Percentiles rank a stretch among this genome's conserved stretches.
Evolutionary conservation across 1,140 invertebrate genomes (phyloP).

Genomic region (Gryllus bimaculatus): DNA sequence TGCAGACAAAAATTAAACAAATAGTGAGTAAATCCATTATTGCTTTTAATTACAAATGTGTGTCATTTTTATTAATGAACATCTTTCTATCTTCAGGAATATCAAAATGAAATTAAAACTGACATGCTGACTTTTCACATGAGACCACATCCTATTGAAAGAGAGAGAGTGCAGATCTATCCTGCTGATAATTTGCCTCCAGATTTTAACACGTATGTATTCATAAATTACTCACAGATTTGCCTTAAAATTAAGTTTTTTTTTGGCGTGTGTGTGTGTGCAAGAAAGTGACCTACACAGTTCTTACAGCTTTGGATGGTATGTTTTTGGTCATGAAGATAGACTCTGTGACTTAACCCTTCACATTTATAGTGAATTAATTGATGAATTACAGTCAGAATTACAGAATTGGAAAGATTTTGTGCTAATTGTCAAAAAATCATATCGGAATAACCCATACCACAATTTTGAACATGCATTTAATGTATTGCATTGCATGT

Average conservation of each 20-base stretch:
- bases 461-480: conserved; percentile 50
- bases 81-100: background rate
- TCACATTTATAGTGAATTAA: background rate
- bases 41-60: background rate
- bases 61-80: background rate
- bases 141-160: conserved; percentile 33
- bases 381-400: background rate
- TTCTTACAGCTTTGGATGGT: conserved; percentile 38
- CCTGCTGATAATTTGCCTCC: background rate
- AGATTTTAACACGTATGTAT: conserved; percentile 16
- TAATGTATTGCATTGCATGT: conserved; percentile 46
- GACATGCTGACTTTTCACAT: conserved; percentile 25
- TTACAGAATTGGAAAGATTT: conserved; percentile 28
- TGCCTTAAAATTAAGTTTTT: conserved; percentile 20
- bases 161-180: background rate
- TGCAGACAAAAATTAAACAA: conserved; percentile 36
- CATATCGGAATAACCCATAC: conserved; percentile 43
- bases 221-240: background rate
- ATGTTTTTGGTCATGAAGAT: conserved; percentile 36
- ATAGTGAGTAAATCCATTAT: conserved; percentile 27
- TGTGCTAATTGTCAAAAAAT: conserved; percentile 37
- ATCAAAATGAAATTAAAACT: conserved; percentile 11
- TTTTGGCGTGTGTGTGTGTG: background rate
- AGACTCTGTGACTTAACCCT: background rate
- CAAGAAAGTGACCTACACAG: too few species aligned